Percentiles rank a stretch among this genome's conserved stretches.
Evolutionary conservation across 2,797 vertebrate species (phyloP).

Genomic region (Mionectes olivaceus): DNA sequence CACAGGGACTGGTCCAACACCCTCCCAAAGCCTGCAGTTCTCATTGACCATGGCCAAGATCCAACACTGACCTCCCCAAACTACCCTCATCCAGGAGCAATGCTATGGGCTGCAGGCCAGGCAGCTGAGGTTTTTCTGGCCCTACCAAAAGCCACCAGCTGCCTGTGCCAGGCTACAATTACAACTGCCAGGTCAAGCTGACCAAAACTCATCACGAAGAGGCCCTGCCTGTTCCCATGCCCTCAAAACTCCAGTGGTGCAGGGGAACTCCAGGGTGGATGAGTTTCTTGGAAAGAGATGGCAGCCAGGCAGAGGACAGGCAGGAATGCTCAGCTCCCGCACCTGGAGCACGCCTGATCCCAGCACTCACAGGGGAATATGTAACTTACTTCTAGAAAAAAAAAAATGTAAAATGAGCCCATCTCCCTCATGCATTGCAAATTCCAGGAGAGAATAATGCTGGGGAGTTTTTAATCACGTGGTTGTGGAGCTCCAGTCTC

Average conservation of each 20-base stretch:
- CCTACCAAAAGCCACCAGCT: background rate
- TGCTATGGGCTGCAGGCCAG: background rate
- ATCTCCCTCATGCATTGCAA: constrained; percentile 54
- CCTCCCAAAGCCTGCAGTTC: background rate
- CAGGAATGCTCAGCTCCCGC: background rate
- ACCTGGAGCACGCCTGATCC: background rate
- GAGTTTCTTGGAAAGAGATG: constrained; percentile 13
- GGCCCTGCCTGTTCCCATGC: background rate
- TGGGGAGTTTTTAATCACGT: background rate
- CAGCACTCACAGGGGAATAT: background rate
- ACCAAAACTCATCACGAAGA: background rate
- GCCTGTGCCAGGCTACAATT: background rate
- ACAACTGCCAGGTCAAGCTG: background rate
- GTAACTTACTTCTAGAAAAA: constrained; percentile 13
- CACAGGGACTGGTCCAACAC: background rate
- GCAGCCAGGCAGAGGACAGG: background rate
- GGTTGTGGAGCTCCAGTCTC: constrained; percentile 35
- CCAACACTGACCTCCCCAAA: background rate
- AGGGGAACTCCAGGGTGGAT: background rate
- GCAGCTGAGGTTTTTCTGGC: background rate
- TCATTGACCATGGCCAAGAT: background rate
- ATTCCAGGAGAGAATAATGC: constrained; percentile 40
- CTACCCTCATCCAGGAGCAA: background rate
- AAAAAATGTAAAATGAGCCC: background rate
- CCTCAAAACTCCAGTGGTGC: background rate